A percentile compares a stretch with the other conserved stretches of the same genome.
Conservation (phyloP, 2,888 invertebrate genomes). For the Melanostoma mellinum region DNA sequence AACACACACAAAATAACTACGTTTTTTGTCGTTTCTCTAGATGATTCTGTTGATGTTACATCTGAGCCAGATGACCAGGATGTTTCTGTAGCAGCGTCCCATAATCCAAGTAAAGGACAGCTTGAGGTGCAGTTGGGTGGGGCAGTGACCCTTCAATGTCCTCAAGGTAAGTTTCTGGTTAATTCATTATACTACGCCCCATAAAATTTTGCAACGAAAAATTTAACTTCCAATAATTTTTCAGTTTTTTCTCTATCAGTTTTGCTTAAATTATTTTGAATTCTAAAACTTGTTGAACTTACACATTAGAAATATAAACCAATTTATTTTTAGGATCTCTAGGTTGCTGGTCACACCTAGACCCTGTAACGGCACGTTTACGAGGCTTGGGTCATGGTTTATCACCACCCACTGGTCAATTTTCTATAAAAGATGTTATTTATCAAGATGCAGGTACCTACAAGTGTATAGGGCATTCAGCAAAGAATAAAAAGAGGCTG, state of each 20-base stretch:
- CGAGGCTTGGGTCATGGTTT: slow-evolving; percentile 84
- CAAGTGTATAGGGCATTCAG: slow-evolving; percentile 85
- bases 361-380: slow-evolving; percentile 83
- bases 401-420: slow-evolving; percentile 84
- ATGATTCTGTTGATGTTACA: slow-evolving; percentile 83
- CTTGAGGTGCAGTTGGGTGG: slow-evolving; percentile 93
- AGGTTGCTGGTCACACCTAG: slow-evolving; percentile 86
- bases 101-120: slow-evolving; percentile 84
- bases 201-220: no score
- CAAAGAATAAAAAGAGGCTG: slow-evolving; percentile 82
- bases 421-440: slow-evolving; percentile 87
- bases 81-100: slow-evolving; percentile 83
- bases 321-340: slow-evolving; percentile 82
- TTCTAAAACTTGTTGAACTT: no score
- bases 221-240: no score
- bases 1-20: no score
- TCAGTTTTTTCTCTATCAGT: no score
- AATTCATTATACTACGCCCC: slow-evolving; percentile 71
- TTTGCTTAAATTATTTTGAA: no score
- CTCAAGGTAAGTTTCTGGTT: slow-evolving; percentile 84
- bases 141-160: slow-evolving; percentile 92
- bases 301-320: no score
- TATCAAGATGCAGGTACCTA: slow-evolving; percentile 91
- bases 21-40: slow-evolving; percentile 74
- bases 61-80: slow-evolving; percentile 85